Percentiles rank a stretch among this genome's conserved stretches.
phyloP scores from a whole-genome alignment of 2,797 vertebrate genomes.

The Acomys russatus region DNA sequence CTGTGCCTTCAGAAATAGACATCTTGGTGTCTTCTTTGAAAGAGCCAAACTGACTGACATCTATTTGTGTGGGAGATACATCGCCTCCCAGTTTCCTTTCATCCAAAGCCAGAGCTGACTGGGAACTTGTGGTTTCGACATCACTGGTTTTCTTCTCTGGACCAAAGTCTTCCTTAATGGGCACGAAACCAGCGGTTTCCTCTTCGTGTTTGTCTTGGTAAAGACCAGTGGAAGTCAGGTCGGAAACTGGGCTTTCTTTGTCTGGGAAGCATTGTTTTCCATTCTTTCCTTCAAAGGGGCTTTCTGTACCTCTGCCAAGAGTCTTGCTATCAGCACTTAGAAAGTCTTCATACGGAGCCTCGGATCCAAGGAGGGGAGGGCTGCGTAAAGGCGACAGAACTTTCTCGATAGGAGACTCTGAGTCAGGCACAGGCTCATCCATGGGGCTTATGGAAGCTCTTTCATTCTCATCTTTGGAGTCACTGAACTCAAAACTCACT shows the following conservation, averaged over 20 bases:
- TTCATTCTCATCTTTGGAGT: constrained; percentile 92
- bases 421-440: constrained; percentile 92
- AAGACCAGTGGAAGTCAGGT: constrained; percentile 83
- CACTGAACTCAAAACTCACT: constrained; percentile 94
- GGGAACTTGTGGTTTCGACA: constrained; percentile 85
- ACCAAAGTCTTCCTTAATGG: constrained; percentile 86
- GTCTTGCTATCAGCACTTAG: constrained; percentile 88
- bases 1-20: constrained; percentile 99
- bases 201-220: constrained; percentile 90
- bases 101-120: constrained; percentile 86
- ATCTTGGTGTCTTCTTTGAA: constrained; percentile 99
- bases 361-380: constrained; percentile 89
- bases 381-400: constrained; percentile 91
- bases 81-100: constrained; percentile 89
- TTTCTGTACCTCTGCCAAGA: constrained; percentile 83
- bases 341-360: constrained; percentile 89
- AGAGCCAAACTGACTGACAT: constrained; percentile 90
- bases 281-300: constrained; percentile 82
- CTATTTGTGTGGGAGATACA: constrained; percentile 91
- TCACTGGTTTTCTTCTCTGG: constrained; percentile 86
- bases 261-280: constrained; percentile 88
- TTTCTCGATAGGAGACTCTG: constrained; percentile 91
- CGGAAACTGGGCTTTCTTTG: constrained; percentile 87
- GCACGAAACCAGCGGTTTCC: constrained; percentile 86
- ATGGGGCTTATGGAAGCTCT: constrained; percentile 93